Conservation (phyloP, 2,888 invertebrate species). For the Agonopterix arenella region DNA sequence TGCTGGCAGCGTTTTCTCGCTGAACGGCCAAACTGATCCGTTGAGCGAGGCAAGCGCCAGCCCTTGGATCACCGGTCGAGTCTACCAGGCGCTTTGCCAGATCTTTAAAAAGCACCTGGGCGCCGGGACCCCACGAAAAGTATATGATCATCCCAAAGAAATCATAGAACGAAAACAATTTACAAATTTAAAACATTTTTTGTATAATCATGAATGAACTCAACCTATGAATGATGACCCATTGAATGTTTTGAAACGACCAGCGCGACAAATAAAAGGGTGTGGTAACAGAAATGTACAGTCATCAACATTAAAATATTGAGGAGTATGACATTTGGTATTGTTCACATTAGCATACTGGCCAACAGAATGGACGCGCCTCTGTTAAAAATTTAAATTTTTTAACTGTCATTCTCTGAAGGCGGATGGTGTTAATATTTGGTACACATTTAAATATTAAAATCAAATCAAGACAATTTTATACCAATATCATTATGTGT, state of each 20-base stretch:
- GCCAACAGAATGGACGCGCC: slow-evolving; percentile 44
- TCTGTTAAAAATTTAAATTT: slow-evolving; percentile 48
- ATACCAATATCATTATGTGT: neutral
- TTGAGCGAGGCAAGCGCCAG: too few relatives aligned
- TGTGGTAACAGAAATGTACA: slow-evolving; percentile 60
- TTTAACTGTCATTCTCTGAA: slow-evolving; percentile 43
- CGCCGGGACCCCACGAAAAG: too few relatives aligned
- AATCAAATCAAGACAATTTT: neutral
- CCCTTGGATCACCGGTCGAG: too few relatives aligned
- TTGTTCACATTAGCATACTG: slow-evolving; percentile 62
- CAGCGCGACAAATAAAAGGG: slow-evolving; percentile 43
- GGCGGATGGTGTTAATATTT: too few relatives aligned
- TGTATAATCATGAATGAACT: slow-evolving; percentile 24
- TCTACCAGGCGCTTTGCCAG: too few relatives aligned
- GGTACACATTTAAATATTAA: too few relatives aligned
- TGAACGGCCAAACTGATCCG: too few relatives aligned
- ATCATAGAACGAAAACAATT: too few relatives aligned
- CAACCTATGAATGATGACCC: slow-evolving; percentile 21
- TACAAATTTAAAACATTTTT: slow-evolving; percentile 11
- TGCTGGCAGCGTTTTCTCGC: too few relatives aligned
- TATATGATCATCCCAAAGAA: too few relatives aligned
- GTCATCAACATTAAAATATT: slow-evolving; percentile 58
- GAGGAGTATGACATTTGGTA: slow-evolving; percentile 55
- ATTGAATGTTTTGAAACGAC: slow-evolving; percentile 38
- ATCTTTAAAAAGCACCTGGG: too few relatives aligned